These are phyloP conservation scores for Agrypnia vestita DNA, from an alignment of 1,140 invertebrate species.

Conservation along the genomic window DNA sequence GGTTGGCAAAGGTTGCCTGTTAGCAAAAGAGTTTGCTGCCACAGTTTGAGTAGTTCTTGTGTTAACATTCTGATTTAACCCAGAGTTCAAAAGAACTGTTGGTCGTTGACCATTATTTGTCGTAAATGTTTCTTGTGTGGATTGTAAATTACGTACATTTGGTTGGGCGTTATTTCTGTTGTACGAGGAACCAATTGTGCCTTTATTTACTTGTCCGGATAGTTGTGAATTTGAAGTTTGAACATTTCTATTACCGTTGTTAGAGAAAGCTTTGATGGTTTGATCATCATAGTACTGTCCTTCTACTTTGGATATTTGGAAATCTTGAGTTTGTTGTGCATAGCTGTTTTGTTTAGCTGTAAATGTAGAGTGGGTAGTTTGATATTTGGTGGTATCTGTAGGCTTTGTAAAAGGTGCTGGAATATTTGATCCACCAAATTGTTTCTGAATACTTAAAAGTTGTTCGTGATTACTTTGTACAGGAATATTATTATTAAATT, in stretches of 20 bases:
- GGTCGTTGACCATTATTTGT: not conserved
- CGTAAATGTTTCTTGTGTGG: conserved; percentile 27
- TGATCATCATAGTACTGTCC: conserved; percentile 2
- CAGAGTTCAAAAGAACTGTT: not conserved
- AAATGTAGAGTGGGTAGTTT: not conserved
- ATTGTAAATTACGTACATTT: not conserved
- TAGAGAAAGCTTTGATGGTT: not conserved
- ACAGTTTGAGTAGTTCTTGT: conserved; percentile 11
- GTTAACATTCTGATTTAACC: not conserved
- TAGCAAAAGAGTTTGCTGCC: not conserved
- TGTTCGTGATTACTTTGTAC: conserved; percentile 34
- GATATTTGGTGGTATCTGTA: not conserved
- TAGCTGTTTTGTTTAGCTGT: conserved; percentile 1
- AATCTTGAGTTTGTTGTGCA: not conserved
- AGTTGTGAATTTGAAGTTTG: conserved; percentile 15
- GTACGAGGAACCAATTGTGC: not conserved
- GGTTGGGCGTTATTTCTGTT: conserved; percentile 8
- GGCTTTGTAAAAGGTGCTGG: conserved; percentile 33
- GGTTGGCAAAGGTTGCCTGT: not conserved
- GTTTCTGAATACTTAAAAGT: conserved; percentile 41
- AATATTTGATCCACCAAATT: conserved; percentile 33
- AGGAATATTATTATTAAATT: not conserved
- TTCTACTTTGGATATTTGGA: conserved; percentile 11
- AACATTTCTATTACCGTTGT: conserved; percentile 6
- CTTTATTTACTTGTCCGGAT: conserved; percentile 6